These are phyloP conservation scores for honey bee (Apis mellifera) DNA, from an alignment of 1,140 invertebrate species.

Conservation along the genomic window Amel_HAv3.1 CM009931.2:26194001-26194500, in stretches of 20 bases:
- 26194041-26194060: background rate
- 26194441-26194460: background rate
- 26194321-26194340: background rate
- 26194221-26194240: constrained; percentile 16
- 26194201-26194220: background rate
- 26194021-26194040: background rate
- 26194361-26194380: too few species aligned
- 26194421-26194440: too few species aligned
- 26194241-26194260: background rate
- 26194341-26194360: background rate
- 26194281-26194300: background rate
- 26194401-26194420: too few species aligned
- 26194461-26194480: background rate
- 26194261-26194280: background rate
- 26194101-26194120: background rate
- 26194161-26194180: too few species aligned
- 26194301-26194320: background rate
- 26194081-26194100: background rate
- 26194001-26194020: too few species aligned
- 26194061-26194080: background rate
- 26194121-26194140: background rate
- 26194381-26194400: too few species aligned
- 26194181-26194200: background rate
- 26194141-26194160: background rate
- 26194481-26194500: background rate